Evolutionary conservation across 2,888 invertebrate species (phyloP).

Genomic region (Epistrophella euchroma): DNA sequence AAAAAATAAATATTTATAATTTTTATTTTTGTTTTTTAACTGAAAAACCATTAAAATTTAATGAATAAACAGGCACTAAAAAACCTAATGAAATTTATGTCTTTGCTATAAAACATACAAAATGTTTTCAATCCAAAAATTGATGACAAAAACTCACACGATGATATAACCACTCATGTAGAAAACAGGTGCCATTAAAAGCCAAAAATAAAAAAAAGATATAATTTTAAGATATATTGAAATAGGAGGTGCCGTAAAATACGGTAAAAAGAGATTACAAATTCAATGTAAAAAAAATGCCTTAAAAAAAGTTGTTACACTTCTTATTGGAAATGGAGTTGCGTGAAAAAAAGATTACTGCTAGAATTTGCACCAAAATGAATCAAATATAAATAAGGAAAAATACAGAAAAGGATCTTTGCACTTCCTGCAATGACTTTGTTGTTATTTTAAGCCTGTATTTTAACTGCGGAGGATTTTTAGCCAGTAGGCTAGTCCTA

Average conservation of each 20-base stretch:
- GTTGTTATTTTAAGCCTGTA: too few species aligned
- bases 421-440: too few species aligned
- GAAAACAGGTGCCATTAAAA: conserved; percentile 21
- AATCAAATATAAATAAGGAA: too few species aligned
- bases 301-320: too few species aligned
- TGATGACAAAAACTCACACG: conserved; percentile 23
- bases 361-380: too few species aligned
- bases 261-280: too few species aligned
- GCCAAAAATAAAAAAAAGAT: not conserved
- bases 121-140: conserved; percentile 11
- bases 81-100: conserved; percentile 20
- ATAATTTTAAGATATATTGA: not conserved
- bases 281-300: too few species aligned
- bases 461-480: too few species aligned
- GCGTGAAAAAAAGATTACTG: too few species aligned
- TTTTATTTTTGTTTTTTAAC: not conserved
- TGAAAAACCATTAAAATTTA: not conserved
- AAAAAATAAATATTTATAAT: conserved; percentile 5
- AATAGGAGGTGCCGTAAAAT: not conserved
- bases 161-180: conserved; percentile 26
- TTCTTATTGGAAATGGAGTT: too few species aligned
- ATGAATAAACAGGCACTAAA: conserved; percentile 26
- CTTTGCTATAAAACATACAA: not conserved
- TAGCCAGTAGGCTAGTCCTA: too few species aligned
- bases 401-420: too few species aligned